A percentile compares a stretch with the other conserved stretches of the same genome.
These are phyloP conservation scores for Tetragonula carbonaria DNA, from an alignment of 2,888 invertebrate species.

Conservation along the genomic window DNA sequence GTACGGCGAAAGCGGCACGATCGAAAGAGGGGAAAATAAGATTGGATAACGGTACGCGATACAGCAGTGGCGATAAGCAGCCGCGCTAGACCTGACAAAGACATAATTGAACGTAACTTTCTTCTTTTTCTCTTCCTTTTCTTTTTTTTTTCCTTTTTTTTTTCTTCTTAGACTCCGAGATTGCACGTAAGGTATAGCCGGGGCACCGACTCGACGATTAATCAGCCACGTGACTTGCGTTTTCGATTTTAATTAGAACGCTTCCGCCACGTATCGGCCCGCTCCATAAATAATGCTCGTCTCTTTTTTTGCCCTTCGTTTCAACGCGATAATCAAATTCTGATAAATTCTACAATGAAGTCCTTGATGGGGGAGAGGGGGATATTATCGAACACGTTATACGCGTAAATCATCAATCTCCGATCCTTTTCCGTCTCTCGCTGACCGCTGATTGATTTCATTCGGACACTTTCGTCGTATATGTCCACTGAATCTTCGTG, in stretches of 20 bases:
- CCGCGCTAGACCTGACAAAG: constrained; percentile 51
- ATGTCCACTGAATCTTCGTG: background rate
- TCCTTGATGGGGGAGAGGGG: background rate
- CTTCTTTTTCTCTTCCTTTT: constrained; percentile 5
- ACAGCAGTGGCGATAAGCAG: constrained; percentile 36
- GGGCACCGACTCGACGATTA: constrained; percentile 38
- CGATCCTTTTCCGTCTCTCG: background rate
- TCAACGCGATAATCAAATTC: constrained; percentile 48
- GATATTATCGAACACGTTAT: constrained; percentile 7
- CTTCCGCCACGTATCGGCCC: constrained; percentile 47
- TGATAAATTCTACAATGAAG: constrained; percentile 34
- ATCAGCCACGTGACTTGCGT: constrained; percentile 50
- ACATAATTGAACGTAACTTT: constrained; percentile 53
- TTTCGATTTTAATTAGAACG: constrained; percentile 59
- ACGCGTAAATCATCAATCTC: constrained; percentile 12
- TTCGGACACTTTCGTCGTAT: background rate
- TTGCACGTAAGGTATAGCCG: constrained; percentile 39
- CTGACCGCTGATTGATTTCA: background rate
- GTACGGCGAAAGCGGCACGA: background rate
- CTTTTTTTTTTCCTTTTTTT: background rate
- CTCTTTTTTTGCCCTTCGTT: constrained; percentile 27
- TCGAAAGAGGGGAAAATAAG: constrained; percentile 29
- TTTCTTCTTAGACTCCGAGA: constrained; percentile 12
- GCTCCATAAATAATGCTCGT: constrained; percentile 53
- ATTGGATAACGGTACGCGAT: constrained; percentile 43